Conservation (phyloP, 2,797 vertebrate genomes). For the Rhinoraja longicauda region DNA sequence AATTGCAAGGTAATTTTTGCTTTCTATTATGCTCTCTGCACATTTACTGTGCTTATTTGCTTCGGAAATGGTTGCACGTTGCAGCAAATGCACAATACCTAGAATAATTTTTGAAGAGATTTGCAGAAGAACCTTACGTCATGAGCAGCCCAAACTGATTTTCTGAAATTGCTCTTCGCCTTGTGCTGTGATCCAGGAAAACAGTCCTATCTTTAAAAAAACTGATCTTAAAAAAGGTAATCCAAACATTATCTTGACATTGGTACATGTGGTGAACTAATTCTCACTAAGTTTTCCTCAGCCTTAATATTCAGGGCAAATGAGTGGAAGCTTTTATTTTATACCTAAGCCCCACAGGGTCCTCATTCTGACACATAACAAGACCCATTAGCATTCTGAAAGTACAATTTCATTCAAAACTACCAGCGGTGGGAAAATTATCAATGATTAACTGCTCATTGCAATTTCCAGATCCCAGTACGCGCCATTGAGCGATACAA, state of each 20-base stretch:
- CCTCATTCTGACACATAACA: background rate
- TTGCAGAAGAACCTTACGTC: background rate
- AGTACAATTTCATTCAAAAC: conserved; percentile 20
- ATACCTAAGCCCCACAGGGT: background rate
- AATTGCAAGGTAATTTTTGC: background rate
- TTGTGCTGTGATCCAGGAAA: background rate
- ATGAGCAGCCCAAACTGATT: background rate
- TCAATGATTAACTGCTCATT: conserved; percentile 10
- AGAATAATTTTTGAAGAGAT: background rate
- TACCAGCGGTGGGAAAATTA: background rate
- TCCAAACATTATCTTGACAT: background rate
- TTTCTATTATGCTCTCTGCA: background rate
- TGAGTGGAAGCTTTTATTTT: background rate
- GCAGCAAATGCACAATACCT: background rate
- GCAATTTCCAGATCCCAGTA: background rate
- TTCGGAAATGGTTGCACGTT: background rate
- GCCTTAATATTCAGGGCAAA: background rate
- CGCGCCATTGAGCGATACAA: background rate
- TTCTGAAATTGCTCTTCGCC: background rate
- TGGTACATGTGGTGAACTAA: background rate
- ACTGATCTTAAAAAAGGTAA: too few relatives aligned
- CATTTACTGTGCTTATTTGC: background rate
- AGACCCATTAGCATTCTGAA: background rate
- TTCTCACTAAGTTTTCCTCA: background rate
- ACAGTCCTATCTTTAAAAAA: background rate